Percentiles rank a stretch among this genome's conserved stretches.
Conservation (phyloP, 2,888 invertebrate species). For the Hirtodrosophila alboralis region DNA sequence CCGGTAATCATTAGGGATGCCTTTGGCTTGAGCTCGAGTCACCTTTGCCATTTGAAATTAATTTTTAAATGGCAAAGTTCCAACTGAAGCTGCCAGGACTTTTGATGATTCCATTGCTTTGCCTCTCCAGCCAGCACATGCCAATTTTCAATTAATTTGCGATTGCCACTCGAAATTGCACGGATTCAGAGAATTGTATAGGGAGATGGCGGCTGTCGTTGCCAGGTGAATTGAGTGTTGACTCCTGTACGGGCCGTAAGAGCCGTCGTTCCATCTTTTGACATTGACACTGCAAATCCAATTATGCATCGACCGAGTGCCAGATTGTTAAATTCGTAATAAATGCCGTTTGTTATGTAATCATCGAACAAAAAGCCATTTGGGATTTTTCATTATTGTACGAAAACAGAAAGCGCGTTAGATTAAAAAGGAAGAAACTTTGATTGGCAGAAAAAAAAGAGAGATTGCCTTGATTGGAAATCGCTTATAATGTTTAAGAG, state of each 20-base stretch:
- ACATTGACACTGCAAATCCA: conserved; percentile 47
- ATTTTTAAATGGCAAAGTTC: conserved; percentile 40
- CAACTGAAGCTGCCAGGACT: conserved; percentile 27
- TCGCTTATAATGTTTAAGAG: background rate
- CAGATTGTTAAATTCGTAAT: conserved; percentile 33
- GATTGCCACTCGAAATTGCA: conserved; percentile 29
- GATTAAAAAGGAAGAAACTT: conserved; percentile 1
- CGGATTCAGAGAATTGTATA: conserved; percentile 19
- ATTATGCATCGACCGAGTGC: conserved; percentile 29
- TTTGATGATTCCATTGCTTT: conserved; percentile 19
- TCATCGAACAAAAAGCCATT: conserved; percentile 28
- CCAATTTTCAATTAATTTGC: conserved; percentile 66
- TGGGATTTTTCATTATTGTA: conserved; percentile 33
- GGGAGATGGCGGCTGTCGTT: conserved; percentile 18
- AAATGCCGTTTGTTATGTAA: conserved; percentile 41
- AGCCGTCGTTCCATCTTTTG: conserved; percentile 30
- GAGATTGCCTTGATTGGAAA: conserved; percentile 1
- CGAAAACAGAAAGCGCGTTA: conserved; percentile 7
- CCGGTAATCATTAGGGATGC: conserved; percentile 34
- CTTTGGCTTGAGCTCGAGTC: conserved; percentile 10
- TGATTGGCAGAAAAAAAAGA: conserved; percentile 15
- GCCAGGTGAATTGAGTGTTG: conserved; percentile 12
- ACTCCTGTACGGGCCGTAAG: background rate
- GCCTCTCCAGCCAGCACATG: conserved; percentile 2
- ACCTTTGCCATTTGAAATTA: conserved; percentile 42